Conservation (phyloP, 2,113 vertebrate genomes). For the Paratilapia polleni region DNA sequence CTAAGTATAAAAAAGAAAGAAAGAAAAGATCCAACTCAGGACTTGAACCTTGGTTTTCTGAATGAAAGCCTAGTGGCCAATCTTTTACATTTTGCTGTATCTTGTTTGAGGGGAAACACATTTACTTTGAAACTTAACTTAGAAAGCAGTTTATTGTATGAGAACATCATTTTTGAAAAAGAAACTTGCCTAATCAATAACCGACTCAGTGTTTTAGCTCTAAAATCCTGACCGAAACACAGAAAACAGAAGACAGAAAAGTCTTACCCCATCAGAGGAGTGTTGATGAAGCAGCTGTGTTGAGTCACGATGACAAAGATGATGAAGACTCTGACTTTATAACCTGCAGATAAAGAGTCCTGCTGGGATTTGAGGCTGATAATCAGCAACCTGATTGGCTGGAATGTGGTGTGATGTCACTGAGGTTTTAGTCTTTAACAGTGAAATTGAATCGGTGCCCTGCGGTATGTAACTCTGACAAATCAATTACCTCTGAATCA, state of each 20-base stretch:
- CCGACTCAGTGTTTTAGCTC: neutral
- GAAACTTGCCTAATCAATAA: neutral
- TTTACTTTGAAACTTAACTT: too few species aligned
- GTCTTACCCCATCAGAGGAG: conserved; percentile 39
- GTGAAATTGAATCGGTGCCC: neutral
- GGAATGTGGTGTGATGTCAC: neutral
- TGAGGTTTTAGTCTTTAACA: neutral
- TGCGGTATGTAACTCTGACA: neutral
- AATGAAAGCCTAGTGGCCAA: too few species aligned
- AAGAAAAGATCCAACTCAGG: too few species aligned
- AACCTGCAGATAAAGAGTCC: neutral
- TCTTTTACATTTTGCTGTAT: too few species aligned
- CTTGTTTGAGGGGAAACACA: too few species aligned
- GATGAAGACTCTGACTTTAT: neutral
- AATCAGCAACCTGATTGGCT: conserved; percentile 27
- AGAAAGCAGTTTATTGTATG: too few species aligned
- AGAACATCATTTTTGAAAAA: neutral
- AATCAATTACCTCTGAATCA: conserved; percentile 37
- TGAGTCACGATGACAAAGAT: neutral
- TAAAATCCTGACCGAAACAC: neutral
- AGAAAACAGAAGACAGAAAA: neutral
- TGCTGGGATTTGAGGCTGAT: neutral
- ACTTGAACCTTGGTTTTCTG: too few species aligned
- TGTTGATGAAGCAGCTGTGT: neutral
- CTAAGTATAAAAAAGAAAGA: too few species aligned